Evolutionary conservation across 2,797 vertebrate genomes (phyloP), one percentile per base, ranked within the genome.

Genomic region (Lepidocolaptes lacrymiger): DNA sequence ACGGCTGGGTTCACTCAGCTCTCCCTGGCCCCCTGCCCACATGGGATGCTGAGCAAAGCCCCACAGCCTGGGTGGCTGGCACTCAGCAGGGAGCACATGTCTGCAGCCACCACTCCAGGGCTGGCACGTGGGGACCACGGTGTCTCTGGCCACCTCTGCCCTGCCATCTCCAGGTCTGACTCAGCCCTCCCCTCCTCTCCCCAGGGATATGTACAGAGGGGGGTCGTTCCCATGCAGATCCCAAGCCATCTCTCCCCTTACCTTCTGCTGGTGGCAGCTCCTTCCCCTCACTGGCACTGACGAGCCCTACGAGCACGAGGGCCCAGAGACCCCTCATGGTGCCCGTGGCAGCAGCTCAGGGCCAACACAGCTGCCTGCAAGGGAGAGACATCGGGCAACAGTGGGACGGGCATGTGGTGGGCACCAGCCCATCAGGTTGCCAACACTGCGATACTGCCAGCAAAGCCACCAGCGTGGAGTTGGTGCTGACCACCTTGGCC

Each of bases 271-370:
- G 71, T 0, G 6, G 46, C 51, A 10, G 41, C 66, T 94, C 92
- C 77, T 27, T 84, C 61, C 95, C 95, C 59, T 58, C 58, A 17
- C 96, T 97, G 75, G 88, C 72, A 2, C 89, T 90, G 87, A 97
- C 2, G 28, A 98, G 56, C 55, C 95, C 76, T 0, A 71, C 23
- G 1, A 98, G 77, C 1, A 48, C 62, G 1, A 96, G 85, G 67
- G 92, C 85, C 96, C 96, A 97, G 56, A 95, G 80, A 37, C 55
- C 88, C 94, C 88, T 94, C 98, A 98, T 98, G 88, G 72, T 95
- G 95, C 82, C 95, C 22, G 1, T 0, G 23, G 76, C 26, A 22
- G 78, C 6, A 3, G 54, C 41, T 46, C 14, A 3, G 62, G 24
- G 37, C 34, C 36, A 7, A 26, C 32, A n/a, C 10, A 2, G 59